These are phyloP conservation scores for Melanostoma mellinum DNA, from an alignment of 2,888 invertebrate species.

Conservation along the genomic window DNA sequence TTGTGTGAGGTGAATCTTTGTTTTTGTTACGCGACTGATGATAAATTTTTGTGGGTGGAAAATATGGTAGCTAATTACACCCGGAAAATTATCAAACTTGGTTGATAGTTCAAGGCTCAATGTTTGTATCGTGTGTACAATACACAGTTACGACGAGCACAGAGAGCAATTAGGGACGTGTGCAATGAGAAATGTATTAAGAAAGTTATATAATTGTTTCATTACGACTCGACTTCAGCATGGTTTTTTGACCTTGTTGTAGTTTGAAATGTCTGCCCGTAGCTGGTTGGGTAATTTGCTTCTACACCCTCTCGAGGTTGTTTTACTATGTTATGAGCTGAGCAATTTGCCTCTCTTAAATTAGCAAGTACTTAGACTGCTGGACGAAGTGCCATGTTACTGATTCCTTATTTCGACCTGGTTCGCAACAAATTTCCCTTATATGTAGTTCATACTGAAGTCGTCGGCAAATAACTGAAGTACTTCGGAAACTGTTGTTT, in stretches of 20 bases:
- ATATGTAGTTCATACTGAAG: too few species aligned
- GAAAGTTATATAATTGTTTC: slow-evolving; percentile 1
- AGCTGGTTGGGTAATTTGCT: too few species aligned
- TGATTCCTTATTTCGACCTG: too few species aligned
- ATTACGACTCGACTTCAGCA: neutral
- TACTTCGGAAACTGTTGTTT: too few species aligned
- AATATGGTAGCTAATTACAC: neutral
- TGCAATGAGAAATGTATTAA: neutral
- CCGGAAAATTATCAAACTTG: neutral
- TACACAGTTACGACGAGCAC: neutral
- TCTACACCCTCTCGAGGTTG: too few species aligned
- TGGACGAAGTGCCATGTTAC: too few species aligned
- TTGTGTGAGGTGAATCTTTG: slow-evolving; percentile 32
- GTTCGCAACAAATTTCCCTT: too few species aligned
- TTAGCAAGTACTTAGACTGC: too few species aligned
- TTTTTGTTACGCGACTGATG: slow-evolving; percentile 18
- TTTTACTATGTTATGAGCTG: too few species aligned
- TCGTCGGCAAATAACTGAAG: too few species aligned
- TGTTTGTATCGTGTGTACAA: neutral
- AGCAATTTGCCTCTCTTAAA: too few species aligned
- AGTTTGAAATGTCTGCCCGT: neutral
- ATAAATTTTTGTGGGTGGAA: neutral
- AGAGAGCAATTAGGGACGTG: neutral
- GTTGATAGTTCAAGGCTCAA: slow-evolving; percentile 5
- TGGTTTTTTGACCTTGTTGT: neutral